These are phyloP conservation scores for Pachymerium ferrugineum DNA, from an alignment of 2,888 invertebrate genomes.

Conservation along the genomic window DNA sequence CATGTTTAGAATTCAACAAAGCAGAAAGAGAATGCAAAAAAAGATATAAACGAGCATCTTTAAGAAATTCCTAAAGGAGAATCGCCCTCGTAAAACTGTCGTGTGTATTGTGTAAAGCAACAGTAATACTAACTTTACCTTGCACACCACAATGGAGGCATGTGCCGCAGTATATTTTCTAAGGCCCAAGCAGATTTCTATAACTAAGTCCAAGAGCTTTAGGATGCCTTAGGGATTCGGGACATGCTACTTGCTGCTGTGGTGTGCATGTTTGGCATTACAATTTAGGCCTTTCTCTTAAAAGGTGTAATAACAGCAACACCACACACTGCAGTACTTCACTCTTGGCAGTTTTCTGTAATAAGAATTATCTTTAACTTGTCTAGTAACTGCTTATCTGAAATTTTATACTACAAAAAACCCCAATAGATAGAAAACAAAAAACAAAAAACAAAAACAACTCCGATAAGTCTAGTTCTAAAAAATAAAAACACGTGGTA, in stretches of 20 bases:
- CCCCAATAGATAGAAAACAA: too few relatives aligned
- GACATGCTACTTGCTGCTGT: neutral
- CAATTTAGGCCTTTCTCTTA: neutral
- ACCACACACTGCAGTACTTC: too few relatives aligned
- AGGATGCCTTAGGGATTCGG: neutral
- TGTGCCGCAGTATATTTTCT: neutral
- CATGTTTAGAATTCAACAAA: neutral
- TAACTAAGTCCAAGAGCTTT: neutral
- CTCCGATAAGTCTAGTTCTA: too few relatives aligned
- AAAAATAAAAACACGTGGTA: too few relatives aligned
- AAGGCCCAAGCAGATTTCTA: constrained; percentile 1
- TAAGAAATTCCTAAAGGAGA: constrained; percentile 7
- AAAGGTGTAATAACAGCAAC: neutral
- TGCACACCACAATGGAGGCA: neutral
- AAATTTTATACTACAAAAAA: too few relatives aligned
- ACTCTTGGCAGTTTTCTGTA: too few relatives aligned
- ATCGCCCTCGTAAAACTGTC: neutral
- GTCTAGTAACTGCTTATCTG: too few relatives aligned
- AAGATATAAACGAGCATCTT: neutral
- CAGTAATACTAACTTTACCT: neutral
- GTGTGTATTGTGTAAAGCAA: neutral
- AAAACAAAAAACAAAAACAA: too few relatives aligned
- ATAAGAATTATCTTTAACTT: too few relatives aligned
- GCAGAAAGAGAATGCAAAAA: neutral
- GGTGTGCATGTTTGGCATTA: neutral